Evolutionary conservation across 2,888 invertebrate genomes (phyloP), one percentile per base, ranked within the genome.

Genomic region (Caenorhabditis becei): DNA sequence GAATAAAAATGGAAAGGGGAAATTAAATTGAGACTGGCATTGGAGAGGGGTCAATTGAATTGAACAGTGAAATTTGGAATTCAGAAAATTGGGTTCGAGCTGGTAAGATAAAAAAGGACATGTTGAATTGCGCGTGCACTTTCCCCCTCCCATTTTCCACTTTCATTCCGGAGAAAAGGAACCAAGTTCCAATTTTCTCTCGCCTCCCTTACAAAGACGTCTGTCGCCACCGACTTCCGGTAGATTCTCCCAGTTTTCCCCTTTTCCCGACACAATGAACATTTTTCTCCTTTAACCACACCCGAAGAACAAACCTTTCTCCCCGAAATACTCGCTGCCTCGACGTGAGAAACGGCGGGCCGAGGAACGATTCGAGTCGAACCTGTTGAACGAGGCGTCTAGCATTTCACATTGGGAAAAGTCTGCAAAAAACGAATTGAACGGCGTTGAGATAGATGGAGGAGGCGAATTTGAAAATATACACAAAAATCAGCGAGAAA

Each of bases 321-420:
- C 84, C 2, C 77, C 80, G 47, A 81, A 83, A 41, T 80, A 80
- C n/a, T 82, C 83, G 58, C 83, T 83, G 7, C 85, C 83, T 63
- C 85, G 49, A 14, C 85, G 66, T 11, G 85, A 85, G 20, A 74
- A 67, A 14, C 83, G 61, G 0, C 82, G 58, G 37, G 75, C 44
- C 8, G 83, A 85, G 2, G 77, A 72, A 18, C 84, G 80, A 69
- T 75, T 78, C 35, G 84, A 84, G 58, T 84, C 84, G 53, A 83
- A 84, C 44, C 84, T 75, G 41, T 83, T 83, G 69, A 83, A 81
- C 71, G 77, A 61, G 37, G 81, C 72, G 65, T 81, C 81, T 14
- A 81, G 67, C 81, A 81, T 81, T 67, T 80, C 63, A 75, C 75
- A 75, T 75, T 24, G 65, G n/a, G n/a, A 37, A 58, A 14, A 32